Base-by-base conservation (phyloP, 2,113 vertebrate species). In the Saguinus midas region DNA sequence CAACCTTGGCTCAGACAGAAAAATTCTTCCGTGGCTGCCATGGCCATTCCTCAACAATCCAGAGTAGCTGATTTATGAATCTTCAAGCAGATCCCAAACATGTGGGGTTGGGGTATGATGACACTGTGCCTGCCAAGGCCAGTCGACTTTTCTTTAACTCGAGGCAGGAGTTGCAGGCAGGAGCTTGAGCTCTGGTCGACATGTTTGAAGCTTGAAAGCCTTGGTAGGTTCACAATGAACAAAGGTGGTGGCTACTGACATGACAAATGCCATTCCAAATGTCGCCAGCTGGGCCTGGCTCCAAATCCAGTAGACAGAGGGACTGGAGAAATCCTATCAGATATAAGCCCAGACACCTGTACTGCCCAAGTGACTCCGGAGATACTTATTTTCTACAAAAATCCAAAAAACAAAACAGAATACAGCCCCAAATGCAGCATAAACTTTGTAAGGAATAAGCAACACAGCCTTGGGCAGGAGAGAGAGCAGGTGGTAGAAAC, bases 381-480 rank as follows among this genome's bases (percentile, higher is more conserved):
- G 91, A 97, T 37, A 96, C 64, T 96, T 96, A 97, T 94, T 91
- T 96, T 95, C 96, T 94, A 88, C 37, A 50, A 87, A 90, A 58
- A 73, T 68, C 14, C 27, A 78, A 58, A 75, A 88, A 92, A 57
- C 12, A 89, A 4, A 1, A 79, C 12, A 92, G 80, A 84, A 94
- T 73, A 94, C 85, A 93, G 45, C 90, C 92, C 92, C 91, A 79
- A 96, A 96, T 90, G 97, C 97, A 92, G 93, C 83, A 94, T 85
- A 86, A 96, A 96, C 97, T 79, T 97, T 85, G 96, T 96, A 91
- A 96, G 93, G 95, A 95, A 11, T 5, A 97, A 97, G 96, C 96
- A 84, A 0, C 95, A 97, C 5, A 81, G 96, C 97, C 32, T 95
- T 29, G 68, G 87, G 97, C 73, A 94, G 93, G 40, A 79, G 89